Percentiles rank a stretch among this genome's conserved stretches.
These are phyloP conservation scores for Hydrotaea diabolus DNA, from an alignment of 2,888 invertebrate species.

Conservation along the genomic window DNA sequence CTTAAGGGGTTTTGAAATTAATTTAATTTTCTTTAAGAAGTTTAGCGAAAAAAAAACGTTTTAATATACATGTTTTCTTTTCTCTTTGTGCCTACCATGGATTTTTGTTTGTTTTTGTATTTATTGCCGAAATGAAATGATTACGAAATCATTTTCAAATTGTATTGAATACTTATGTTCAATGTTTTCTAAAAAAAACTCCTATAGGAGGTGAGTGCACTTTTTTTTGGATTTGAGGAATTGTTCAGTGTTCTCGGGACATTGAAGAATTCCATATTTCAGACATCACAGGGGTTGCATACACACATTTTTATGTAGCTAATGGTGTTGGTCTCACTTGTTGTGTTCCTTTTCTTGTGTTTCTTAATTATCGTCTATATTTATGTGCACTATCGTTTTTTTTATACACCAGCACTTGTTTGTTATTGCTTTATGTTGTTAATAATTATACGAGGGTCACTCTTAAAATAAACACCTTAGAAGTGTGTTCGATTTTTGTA, in stretches of 20 bases:
- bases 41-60: slow-evolving; percentile 8
- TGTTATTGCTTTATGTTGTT: neutral
- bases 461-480: too few species aligned
- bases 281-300: too few species aligned
- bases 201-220: slow-evolving; percentile 77
- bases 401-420: slow-evolving; percentile 6
- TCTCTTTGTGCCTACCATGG: slow-evolving; percentile 63
- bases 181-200: slow-evolving; percentile 65
- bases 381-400: neutral
- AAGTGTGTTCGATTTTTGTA: too few species aligned
- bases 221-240: slow-evolving; percentile 48
- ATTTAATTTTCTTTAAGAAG: neutral
- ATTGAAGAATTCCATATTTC: slow-evolving; percentile 1
- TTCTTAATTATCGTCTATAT: neutral
- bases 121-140: slow-evolving; percentile 42
- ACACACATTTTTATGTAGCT: slow-evolving; percentile 47
- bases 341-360: neutral
- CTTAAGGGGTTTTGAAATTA: neutral
- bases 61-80: slow-evolving; percentile 43
- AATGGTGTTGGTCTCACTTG: slow-evolving; percentile 71
- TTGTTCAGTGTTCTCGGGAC: slow-evolving; percentile 52
- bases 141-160: slow-evolving; percentile 59
- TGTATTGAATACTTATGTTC: slow-evolving; percentile 58
- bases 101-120: slow-evolving; percentile 55
- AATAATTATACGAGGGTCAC: too few species aligned